These are phyloP conservation scores for Orussus abietinus DNA, from an alignment of 1,140 invertebrate genomes.

Conservation along the genomic window DNA sequence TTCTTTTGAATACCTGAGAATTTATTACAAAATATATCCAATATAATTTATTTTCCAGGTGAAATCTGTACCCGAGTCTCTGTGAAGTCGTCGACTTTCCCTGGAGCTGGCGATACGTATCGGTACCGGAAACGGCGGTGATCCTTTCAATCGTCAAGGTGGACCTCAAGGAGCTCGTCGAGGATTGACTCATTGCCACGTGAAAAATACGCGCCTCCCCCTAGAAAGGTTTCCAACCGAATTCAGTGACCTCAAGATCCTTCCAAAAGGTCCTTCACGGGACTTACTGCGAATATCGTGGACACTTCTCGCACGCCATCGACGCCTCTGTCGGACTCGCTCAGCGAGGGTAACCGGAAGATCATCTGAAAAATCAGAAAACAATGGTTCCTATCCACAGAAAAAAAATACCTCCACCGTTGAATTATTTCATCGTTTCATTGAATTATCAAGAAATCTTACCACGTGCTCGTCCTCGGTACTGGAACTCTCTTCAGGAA, in stretches of 20 bases:
- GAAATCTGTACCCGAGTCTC: slow-evolving; percentile 56
- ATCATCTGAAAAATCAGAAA: slow-evolving; percentile 59
- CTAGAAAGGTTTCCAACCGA: no score
- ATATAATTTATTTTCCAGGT: slow-evolving; percentile 9
- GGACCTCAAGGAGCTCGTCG: slow-evolving; percentile 45
- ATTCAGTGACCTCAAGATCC: no score
- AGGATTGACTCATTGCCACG: slow-evolving; percentile 55
- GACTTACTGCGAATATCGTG: slow-evolving; percentile 64
- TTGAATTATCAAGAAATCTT: slow-evolving; percentile 27
- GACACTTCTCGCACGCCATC: slow-evolving; percentile 54
- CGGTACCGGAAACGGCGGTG: slow-evolving; percentile 47
- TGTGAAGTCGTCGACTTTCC: slow-evolving; percentile 52
- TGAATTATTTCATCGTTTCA: slow-evolving; percentile 6
- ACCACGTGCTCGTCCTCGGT: slow-evolving; percentile 88
- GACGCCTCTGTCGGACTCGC: slow-evolving; percentile 58
- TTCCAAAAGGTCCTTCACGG: not conserved
- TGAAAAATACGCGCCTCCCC: slow-evolving; percentile 61
- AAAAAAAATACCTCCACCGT: not conserved
- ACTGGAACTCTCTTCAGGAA: slow-evolving; percentile 87
- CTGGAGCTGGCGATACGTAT: slow-evolving; percentile 41
- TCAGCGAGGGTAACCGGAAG: slow-evolving; percentile 69
- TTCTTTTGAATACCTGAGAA: slow-evolving; percentile 15
- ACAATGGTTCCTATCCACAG: slow-evolving; percentile 5
- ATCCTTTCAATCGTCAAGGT: slow-evolving; percentile 53
- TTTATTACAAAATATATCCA: not conserved